Conservation (phyloP, 2,888 invertebrate genomes). For the Nomada ferruginata region DNA sequence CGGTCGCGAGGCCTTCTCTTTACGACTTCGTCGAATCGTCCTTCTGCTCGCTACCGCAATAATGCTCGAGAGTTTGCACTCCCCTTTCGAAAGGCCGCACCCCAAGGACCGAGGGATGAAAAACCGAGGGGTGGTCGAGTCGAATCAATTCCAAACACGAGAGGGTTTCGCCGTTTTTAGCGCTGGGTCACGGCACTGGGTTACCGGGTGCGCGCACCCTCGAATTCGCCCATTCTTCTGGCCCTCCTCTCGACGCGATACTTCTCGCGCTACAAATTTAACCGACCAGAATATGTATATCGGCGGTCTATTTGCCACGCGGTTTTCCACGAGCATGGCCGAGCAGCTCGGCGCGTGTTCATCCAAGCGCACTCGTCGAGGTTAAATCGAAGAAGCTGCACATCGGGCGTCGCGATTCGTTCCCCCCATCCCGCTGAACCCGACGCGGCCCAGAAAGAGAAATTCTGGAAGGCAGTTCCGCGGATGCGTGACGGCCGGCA, state of each 20-base stretch:
- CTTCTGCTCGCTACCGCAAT: slow-evolving; percentile 61
- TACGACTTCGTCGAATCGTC: slow-evolving; percentile 55
- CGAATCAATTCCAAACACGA: slow-evolving; percentile 76
- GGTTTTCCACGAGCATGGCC: not conserved
- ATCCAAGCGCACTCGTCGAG: no score
- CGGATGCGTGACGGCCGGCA: not conserved
- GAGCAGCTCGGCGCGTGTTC: no score
- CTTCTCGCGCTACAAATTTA: slow-evolving; percentile 51
- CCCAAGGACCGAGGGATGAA: slow-evolving; percentile 70
- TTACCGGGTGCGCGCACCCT: slow-evolving; percentile 70
- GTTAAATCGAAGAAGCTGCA: not conserved
- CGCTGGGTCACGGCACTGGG: slow-evolving; percentile 71
- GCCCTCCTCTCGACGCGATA: slow-evolving; percentile 17
- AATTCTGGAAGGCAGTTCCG: slow-evolving; percentile 14
- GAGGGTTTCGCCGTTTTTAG: slow-evolving; percentile 66
- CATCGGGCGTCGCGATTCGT: no score
- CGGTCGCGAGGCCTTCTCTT: slow-evolving; percentile 38
- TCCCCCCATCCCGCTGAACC: no score
- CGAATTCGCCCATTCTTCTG: slow-evolving; percentile 49
- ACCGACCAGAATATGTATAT: slow-evolving; percentile 10
- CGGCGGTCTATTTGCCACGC: not conserved
- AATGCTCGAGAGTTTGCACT: slow-evolving; percentile 68
- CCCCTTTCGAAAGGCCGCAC: slow-evolving; percentile 58
- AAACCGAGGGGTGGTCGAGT: slow-evolving; percentile 70
- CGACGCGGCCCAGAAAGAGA: not conserved